Evolutionary conservation across 2,888 invertebrate genomes (phyloP).

Genomic region (Slavum lentiscoides): DNA sequence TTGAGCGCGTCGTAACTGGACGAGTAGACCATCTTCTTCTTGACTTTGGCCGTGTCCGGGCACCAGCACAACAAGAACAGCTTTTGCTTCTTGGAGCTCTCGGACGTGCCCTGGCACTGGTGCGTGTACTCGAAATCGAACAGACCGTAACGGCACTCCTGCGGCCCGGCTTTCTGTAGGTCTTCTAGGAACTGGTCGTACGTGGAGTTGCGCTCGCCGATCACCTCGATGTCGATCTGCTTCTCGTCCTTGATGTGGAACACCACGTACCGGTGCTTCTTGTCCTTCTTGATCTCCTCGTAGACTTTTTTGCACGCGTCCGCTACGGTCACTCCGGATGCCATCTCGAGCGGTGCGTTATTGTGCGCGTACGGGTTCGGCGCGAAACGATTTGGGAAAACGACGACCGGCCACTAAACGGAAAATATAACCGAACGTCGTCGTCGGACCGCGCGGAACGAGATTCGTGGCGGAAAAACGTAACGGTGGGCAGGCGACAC

Average conservation of each 20-base stretch:
- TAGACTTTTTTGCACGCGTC: constrained; percentile 93
- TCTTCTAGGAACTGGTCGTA: constrained; percentile 94
- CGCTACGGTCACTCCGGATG: constrained; percentile 95
- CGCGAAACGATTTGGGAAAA: neutral
- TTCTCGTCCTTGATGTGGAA: constrained; percentile 95
- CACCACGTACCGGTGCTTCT: constrained; percentile 95
- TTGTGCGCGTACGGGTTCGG: neutral
- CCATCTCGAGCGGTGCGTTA: constrained; percentile 61
- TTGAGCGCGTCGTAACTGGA: constrained; percentile 98
- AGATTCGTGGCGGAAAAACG: too few relatives aligned
- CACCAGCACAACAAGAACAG: constrained; percentile 98
- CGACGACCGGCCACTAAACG: too few relatives aligned
- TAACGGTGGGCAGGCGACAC: too few relatives aligned
- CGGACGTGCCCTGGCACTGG: constrained; percentile 94
- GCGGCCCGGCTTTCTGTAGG: constrained; percentile 85
- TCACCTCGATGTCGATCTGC: constrained; percentile 92
- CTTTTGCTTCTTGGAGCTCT: constrained; percentile 96
- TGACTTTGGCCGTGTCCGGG: constrained; percentile 94
- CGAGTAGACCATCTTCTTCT: constrained; percentile 79
- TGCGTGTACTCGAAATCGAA: constrained; percentile 98
- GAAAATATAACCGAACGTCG: too few relatives aligned
- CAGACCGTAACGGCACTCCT: constrained; percentile 96
- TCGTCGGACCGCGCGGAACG: too few relatives aligned
- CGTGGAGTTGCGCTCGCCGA: constrained; percentile 82
- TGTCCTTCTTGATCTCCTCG: constrained; percentile 96